phyloP scores from a whole-genome alignment of 1,140 invertebrate genomes.

The Drosophila melanica region DNA sequence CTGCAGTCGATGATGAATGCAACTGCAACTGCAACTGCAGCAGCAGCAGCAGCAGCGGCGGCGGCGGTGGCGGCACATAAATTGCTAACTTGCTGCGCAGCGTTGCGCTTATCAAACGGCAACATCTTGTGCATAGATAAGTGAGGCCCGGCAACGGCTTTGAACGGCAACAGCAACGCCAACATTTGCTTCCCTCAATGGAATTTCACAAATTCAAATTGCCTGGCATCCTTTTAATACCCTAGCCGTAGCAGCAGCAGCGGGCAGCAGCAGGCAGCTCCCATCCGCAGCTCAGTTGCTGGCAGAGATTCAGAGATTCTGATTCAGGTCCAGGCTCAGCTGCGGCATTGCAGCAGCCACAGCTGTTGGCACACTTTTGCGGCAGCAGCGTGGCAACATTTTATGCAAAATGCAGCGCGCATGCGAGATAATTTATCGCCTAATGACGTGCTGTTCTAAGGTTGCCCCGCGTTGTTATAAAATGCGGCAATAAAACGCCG shows the following conservation, averaged over 20 bases:
- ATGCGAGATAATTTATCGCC: conserved; percentile 79
- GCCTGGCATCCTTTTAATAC: conserved; percentile 78
- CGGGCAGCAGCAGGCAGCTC: conserved; percentile 26
- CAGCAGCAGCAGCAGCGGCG: conserved; percentile 9
- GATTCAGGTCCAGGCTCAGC: conserved; percentile 43
- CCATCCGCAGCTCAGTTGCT: conserved; percentile 20
- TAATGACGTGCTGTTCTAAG: conserved; percentile 81
- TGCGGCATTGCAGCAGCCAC: conserved; percentile 30
- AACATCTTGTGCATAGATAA: conserved; percentile 82
- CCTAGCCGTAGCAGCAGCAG: conserved; percentile 1
- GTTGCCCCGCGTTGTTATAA: conserved; percentile 66
- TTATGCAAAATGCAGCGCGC: conserved; percentile 78
- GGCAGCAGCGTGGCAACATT: conserved; percentile 59
- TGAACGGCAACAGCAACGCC: conserved; percentile 23
- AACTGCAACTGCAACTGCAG: conserved; percentile 50
- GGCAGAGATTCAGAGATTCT: conserved; percentile 14
- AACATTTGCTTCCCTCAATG: conserved; percentile 46
- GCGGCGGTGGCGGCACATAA: conserved; percentile 58
- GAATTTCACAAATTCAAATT: conserved; percentile 83
- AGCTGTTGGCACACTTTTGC: conserved; percentile 73
- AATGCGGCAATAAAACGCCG: conserved; percentile 75
- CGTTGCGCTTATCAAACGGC: conserved; percentile 74
- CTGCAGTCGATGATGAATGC: conserved; percentile 60
- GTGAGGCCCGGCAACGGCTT: conserved; percentile 42
- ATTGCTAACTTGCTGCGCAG: conserved; percentile 70